Evolutionary conservation across 1,140 invertebrate genomes (phyloP).

Genomic region (Caenorhabditis inopinata): DNA sequence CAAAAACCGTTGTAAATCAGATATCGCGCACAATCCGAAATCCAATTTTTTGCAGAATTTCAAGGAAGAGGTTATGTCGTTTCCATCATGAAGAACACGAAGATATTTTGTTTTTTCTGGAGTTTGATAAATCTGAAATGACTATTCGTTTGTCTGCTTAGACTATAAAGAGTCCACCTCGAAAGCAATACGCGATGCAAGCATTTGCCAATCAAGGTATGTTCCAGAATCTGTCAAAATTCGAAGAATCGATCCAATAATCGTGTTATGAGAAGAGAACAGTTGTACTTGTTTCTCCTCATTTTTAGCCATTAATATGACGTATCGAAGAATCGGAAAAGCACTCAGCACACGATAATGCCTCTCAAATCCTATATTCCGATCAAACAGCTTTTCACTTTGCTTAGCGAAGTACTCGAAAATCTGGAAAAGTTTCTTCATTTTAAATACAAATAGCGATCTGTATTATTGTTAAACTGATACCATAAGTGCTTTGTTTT

Average conservation of each 20-base stretch:
- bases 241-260: conserved; percentile 6
- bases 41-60: conserved; percentile 15
- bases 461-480: too few species aligned
- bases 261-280: conserved; percentile 13
- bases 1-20: not conserved
- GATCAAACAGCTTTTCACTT: not conserved
- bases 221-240: not conserved
- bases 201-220: conserved; percentile 3
- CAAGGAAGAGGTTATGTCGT: not conserved
- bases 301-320: not conserved
- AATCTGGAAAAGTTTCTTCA: not conserved
- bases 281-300: not conserved
- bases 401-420: conserved; percentile 4
- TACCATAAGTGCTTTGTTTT: too few species aligned
- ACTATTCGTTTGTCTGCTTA: not conserved
- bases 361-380: not conserved
- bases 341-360: not conserved
- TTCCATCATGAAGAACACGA: conserved; percentile 22
- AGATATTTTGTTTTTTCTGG: not conserved
- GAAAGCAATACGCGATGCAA: conserved; percentile 18
- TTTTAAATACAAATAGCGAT: too few species aligned
- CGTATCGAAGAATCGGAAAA: not conserved
- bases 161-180: not conserved
- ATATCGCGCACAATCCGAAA: conserved; percentile 10
- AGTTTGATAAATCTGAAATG: not conserved